Evolutionary conservation across 2,888 invertebrate genomes (phyloP).

Genomic region (Leptinotarsa tumamoca): DNA sequence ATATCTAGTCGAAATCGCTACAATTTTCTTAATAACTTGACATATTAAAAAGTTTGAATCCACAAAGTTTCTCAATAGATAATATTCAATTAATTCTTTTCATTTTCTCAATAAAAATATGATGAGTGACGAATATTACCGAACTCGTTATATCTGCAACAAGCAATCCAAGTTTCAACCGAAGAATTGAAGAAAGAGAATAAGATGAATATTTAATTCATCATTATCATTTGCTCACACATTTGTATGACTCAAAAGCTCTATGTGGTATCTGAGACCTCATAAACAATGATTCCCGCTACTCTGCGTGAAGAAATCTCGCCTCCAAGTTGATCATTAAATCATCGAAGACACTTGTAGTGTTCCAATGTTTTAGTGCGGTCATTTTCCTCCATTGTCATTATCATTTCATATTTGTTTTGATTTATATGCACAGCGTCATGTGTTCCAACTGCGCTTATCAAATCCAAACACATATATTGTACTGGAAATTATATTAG

Average conservation of each 20-base stretch:
- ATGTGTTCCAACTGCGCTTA: background rate
- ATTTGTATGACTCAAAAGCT: slow-evolving; percentile 34
- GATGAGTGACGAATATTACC: no score
- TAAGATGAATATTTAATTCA: slow-evolving; percentile 24
- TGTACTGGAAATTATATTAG: background rate
- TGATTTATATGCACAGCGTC: slow-evolving; percentile 1
- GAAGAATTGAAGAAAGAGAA: background rate
- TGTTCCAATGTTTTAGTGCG: slow-evolving; percentile 39
- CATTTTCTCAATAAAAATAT: no score
- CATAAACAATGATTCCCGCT: slow-evolving; percentile 45
- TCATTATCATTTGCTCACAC: slow-evolving; percentile 34
- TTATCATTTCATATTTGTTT: slow-evolving; percentile 24
- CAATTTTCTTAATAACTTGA: no score
- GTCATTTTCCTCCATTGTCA: slow-evolving; percentile 39
- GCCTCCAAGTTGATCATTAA: slow-evolving; percentile 35
- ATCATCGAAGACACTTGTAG: slow-evolving; percentile 41
- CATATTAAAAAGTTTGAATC: no score
- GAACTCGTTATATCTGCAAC: no score
- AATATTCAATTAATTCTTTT: no score
- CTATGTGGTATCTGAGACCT: slow-evolving; percentile 43
- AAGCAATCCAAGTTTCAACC: background rate
- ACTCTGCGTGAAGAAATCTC: slow-evolving; percentile 45
- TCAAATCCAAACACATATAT: background rate
- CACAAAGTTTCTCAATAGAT: no score
- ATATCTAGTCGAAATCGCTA: no score